These are phyloP conservation scores for Myioborus miniatus DNA, from an alignment of 2,797 vertebrate species.

Conservation along the genomic window DNA sequence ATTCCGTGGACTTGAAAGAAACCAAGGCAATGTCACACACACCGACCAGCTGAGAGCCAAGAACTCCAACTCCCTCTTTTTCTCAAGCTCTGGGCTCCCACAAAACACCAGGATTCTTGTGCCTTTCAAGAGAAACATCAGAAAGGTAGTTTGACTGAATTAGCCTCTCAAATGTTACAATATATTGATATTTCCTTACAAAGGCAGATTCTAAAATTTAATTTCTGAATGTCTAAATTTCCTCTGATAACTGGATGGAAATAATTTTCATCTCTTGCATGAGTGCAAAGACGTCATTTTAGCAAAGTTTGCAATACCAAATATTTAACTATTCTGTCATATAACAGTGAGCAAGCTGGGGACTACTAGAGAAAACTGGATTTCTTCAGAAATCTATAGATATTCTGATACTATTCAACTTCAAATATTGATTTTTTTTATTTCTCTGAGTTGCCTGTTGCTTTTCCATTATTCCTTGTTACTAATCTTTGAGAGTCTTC, in stretches of 20 bases:
- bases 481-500: neutral
- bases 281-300: neutral
- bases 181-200: neutral
- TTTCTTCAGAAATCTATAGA: neutral
- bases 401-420: neutral
- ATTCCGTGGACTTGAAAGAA: neutral
- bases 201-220: neutral
- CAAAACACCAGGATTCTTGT: neutral
- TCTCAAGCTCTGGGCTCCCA: neutral
- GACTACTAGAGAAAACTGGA: neutral
- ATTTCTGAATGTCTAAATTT: constrained; percentile 4
- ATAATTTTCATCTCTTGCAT: neutral
- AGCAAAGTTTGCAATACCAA: neutral
- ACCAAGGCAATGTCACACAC: neutral
- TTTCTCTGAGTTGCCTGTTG: neutral
- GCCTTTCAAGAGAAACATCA: neutral
- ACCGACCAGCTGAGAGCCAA: neutral
- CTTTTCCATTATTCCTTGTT: neutral
- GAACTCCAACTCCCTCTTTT: neutral
- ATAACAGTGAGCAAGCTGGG: neutral
- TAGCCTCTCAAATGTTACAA: neutral
- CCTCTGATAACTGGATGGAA: neutral
- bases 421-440: neutral
- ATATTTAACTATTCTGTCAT: neutral
- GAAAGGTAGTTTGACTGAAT: neutral